Evolutionary conservation across 2,888 invertebrate species (phyloP).

Genomic region (Escarpia spicata): DNA sequence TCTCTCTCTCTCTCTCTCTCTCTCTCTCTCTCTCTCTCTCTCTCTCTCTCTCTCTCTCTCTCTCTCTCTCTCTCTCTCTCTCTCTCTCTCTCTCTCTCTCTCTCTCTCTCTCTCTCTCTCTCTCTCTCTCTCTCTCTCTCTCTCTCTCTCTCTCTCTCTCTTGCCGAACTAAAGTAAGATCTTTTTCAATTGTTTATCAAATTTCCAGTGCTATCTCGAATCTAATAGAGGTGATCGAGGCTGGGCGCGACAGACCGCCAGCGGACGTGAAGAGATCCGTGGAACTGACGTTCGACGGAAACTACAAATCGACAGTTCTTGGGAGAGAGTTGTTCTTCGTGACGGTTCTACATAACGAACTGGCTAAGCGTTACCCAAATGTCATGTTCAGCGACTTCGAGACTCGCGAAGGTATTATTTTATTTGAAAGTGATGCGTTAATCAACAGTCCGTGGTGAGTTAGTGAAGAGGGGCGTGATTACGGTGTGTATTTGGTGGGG

Average conservation of each 20-base stretch:
- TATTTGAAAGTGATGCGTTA: not conserved
- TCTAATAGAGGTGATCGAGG: not conserved
- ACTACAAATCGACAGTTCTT: slow-evolving; percentile 20
- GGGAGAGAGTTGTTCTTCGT: not conserved
- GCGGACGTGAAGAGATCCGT: not conserved
- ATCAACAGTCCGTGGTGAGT: not conserved
- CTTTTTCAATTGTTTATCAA: not conserved
- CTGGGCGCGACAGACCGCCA: not conserved
- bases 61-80: too few relatives aligned
- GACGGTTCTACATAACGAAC: not conserved
- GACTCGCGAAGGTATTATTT: not conserved
- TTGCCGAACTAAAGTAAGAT: not conserved
- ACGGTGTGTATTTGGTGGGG: not conserved
- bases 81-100: too few relatives aligned
- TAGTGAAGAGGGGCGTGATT: not conserved
- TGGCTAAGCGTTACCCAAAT: not conserved
- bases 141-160: too few relatives aligned
- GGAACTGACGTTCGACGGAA: slow-evolving; percentile 12
- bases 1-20: too few relatives aligned
- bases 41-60: too few relatives aligned
- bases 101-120: too few relatives aligned
- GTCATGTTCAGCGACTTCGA: not conserved
- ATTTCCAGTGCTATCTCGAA: not conserved
- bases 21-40: too few relatives aligned
- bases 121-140: too few relatives aligned